Conservation (phyloP, 1,140 invertebrate genomes). For the Neodiprion fabricii region DNA sequence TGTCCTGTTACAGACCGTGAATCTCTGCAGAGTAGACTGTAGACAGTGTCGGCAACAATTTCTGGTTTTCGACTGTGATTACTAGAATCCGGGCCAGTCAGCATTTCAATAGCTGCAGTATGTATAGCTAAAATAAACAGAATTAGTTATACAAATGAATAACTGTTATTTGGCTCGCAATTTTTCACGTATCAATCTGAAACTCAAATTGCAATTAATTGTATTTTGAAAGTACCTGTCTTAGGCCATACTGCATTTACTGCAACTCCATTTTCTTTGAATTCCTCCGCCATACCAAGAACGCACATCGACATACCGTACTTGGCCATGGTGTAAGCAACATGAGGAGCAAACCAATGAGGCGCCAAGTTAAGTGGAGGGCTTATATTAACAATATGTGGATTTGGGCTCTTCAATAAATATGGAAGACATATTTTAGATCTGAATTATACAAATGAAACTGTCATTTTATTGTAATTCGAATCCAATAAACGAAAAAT, state of each 20-base stretch:
- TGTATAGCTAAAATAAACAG: slow-evolving; percentile 76
- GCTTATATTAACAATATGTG: slow-evolving; percentile 95
- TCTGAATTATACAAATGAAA: slow-evolving; percentile 62
- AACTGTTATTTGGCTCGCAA: slow-evolving; percentile 14
- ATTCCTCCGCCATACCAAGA: slow-evolving; percentile 94
- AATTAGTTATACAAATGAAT: slow-evolving; percentile 13
- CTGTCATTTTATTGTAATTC: neutral
- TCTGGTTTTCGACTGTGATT: slow-evolving; percentile 81
- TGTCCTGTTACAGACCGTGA: slow-evolving; percentile 84
- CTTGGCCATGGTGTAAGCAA: slow-evolving; percentile 98
- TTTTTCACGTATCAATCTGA: slow-evolving; percentile 16
- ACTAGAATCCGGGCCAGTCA: slow-evolving; percentile 73
- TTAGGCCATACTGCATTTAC: slow-evolving; percentile 98
- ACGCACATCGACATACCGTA: slow-evolving; percentile 99
- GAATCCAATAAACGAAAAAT: slow-evolving; percentile 13
- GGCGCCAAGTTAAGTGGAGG: slow-evolving; percentile 92
- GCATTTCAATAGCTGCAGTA: slow-evolving; percentile 97
- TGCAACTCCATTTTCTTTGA: slow-evolving; percentile 81
- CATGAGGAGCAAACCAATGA: slow-evolving; percentile 91
- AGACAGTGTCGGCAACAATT: slow-evolving; percentile 96
- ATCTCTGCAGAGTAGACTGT: slow-evolving; percentile 84
- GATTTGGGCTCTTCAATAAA: slow-evolving; percentile 86
- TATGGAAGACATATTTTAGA: slow-evolving; percentile 93
- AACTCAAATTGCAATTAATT: neutral
- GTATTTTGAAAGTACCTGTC: slow-evolving; percentile 71